These are phyloP conservation scores for Nomada flava DNA, from an alignment of 2,888 invertebrate species.

Conservation along the genomic window DNA sequence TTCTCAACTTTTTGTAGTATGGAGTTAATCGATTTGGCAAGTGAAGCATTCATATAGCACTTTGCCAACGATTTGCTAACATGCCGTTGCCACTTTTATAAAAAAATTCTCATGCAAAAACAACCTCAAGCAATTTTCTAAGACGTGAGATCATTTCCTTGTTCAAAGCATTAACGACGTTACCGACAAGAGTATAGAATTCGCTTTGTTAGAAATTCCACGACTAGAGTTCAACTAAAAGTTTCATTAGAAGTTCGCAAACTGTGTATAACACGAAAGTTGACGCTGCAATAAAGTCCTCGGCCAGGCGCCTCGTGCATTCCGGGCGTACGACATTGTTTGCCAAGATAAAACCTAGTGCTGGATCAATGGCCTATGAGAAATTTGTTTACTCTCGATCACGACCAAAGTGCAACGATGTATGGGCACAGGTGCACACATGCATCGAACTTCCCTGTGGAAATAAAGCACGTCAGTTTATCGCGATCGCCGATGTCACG, in stretches of 20 bases:
- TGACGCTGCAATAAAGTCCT: conserved; percentile 12
- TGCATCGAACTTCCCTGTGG: background rate
- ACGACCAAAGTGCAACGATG: conserved; percentile 16
- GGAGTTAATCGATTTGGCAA: no score
- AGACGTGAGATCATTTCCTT: background rate
- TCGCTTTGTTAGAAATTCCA: conserved; percentile 8
- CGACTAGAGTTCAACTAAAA: conserved; percentile 21
- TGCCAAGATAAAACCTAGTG: conserved; percentile 41
- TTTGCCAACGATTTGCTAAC: no score
- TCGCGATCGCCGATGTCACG: background rate
- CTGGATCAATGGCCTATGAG: conserved; percentile 51
- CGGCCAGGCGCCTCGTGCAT: background rate
- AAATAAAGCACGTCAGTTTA: conserved; percentile 31
- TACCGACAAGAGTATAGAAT: background rate
- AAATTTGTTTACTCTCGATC: conserved; percentile 62
- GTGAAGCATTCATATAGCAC: no score
- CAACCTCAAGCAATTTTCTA: background rate
- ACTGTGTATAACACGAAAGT: conserved; percentile 15
- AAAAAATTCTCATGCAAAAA: background rate
- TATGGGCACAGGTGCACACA: background rate
- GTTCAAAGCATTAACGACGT: conserved; percentile 17
- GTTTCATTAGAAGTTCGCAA: conserved; percentile 26
- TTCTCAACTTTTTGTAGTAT: no score
- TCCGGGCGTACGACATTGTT: conserved; percentile 23
- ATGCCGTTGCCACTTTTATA: no score